These are phyloP conservation scores for Sigmodon hispidus DNA, from an alignment of 2,113 vertebrate species.

Conservation along the genomic window DNA sequence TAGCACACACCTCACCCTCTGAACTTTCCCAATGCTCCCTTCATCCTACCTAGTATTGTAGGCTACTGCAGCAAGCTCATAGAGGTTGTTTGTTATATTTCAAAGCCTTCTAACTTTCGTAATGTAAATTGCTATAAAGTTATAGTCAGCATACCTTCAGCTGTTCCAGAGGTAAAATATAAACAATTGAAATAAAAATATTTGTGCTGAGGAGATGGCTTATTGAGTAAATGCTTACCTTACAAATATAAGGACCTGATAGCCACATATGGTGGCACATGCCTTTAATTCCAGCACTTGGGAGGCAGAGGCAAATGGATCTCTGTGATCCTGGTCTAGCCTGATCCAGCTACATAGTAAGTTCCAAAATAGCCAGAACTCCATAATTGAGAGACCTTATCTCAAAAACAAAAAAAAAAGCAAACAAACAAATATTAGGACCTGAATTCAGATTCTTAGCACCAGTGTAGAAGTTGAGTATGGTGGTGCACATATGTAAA, in stretches of 20 bases:
- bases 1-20: background rate
- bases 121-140: background rate
- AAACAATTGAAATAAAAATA: background rate
- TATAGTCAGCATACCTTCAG: slow-evolving; percentile 5
- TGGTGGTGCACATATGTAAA: no score
- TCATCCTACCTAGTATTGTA: background rate
- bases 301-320: background rate
- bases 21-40: background rate
- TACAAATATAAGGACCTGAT: background rate
- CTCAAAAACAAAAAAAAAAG: no score
- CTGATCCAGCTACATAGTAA: background rate
- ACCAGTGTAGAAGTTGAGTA: background rate
- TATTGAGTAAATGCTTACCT: background rate
- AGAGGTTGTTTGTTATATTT: background rate
- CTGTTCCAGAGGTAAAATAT: slow-evolving; percentile 34
- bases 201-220: background rate
- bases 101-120: background rate
- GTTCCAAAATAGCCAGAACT: background rate
- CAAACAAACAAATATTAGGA: background rate
- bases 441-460: background rate
- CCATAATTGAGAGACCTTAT: background rate
- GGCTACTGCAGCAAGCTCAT: background rate
- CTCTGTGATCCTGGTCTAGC: background rate
- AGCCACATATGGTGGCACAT: background rate
- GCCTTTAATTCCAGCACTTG: background rate